Evolutionary conservation across 2,113 vertebrate genomes (phyloP), one percentile per base, ranked within the genome.

Genomic region (Petrocephalus zakoni): DNA sequence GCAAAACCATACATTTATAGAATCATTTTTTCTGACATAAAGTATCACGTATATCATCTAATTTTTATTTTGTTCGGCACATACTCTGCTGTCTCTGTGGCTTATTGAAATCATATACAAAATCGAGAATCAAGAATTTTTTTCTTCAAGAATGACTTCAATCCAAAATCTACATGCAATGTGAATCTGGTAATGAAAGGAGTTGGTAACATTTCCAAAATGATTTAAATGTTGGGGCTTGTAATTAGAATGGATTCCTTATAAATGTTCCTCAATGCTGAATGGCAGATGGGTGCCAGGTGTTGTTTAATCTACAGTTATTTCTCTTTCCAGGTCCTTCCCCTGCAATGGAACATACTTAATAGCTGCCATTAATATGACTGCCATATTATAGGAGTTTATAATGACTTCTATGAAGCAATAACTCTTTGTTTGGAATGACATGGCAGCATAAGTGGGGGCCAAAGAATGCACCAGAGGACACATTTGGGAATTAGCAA

Each of bases 1-100:
- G 89, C 92, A 90, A 92, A 82, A 91, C 91, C 92, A 93, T 90
- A 94, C 90, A 90, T 92, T 91, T 90, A 89, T 25, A 72, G 68
- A 75, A 75, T 75, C n/a, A n/a, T n/a, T 72, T 37, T 37, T 75
- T 75, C 13, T 75, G 68, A 75, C 15, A 37, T 75, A 37, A 75
- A 75, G 29, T 37, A 75, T 75, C 13, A 37, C 5, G 34, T 37
- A 11, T 34, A 15, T 75, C 34, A 75, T 75, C 11, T 34, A 17
- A 19, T 5, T 19, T 37, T 25, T 17, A 10, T 72, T 37, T 34
- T 37, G 68, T 75, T 34, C 29, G 15, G 29, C 29, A 34, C 68
- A 25, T 29, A 29, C 10, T 75, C 29, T 37, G 34, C 13, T 75
- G 29, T 34, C 68, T 75, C n/a, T 34, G 68, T 72, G n/a, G 21